Conservation (phyloP, 2,888 invertebrate genomes). For the Andricus quercusramuli region DNA sequence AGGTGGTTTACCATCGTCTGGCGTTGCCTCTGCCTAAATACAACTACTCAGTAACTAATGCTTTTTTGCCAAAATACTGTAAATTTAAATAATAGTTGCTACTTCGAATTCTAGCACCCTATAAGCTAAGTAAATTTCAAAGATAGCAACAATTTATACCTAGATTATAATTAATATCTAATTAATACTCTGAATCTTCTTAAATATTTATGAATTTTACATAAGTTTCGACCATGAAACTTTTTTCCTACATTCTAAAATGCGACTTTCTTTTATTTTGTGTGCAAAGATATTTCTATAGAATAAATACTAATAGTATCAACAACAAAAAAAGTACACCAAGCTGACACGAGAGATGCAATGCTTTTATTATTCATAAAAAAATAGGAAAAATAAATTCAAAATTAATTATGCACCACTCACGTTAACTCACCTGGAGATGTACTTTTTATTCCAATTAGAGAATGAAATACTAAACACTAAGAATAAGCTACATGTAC, state of each 20-base stretch:
- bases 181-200: not conserved
- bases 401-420: not conserved
- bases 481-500: constrained; percentile 38
- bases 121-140: not conserved
- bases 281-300: too few relatives aligned
- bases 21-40: constrained; percentile 79
- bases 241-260: not conserved
- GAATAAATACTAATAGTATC: too few relatives aligned
- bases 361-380: too few relatives aligned
- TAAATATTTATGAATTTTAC: not conserved
- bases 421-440: constrained; percentile 44
- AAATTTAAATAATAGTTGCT: not conserved
- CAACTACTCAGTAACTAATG: constrained; percentile 74
- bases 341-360: too few relatives aligned
- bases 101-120: not conserved
- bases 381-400: not conserved
- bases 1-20: constrained; percentile 85
- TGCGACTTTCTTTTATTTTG: not conserved
- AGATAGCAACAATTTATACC: not conserved
- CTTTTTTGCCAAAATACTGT: constrained; percentile 30
- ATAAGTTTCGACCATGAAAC: too few relatives aligned
- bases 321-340: too few relatives aligned
- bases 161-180: not conserved
- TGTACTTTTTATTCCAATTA: not conserved
- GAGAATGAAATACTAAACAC: not conserved